Base-by-base conservation (phyloP, 2,888 invertebrate species). In the Bruchidius siliquastri region DNA sequence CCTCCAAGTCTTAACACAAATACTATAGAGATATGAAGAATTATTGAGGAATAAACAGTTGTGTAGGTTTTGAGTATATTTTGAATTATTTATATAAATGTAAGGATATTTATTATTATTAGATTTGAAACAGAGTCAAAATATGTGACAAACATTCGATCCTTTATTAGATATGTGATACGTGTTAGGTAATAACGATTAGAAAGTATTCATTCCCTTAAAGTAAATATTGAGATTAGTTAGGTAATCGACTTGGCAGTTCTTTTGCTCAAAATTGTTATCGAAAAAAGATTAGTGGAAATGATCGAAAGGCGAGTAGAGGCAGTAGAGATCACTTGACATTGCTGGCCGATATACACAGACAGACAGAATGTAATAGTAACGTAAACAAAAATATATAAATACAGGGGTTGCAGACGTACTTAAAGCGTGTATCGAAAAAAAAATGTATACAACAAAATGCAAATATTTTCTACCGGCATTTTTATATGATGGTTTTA, bases 381-480 rank as follows among this genome's bases (percentile, higher is more conserved):
- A 49, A 18, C 49, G 26, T 49, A 49, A 3, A 49, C 18, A 49
- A 18, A 8, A 18, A 49, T 13, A 49, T 18, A 49, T 49, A n/a
- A n/a, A 18, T 49, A 49, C 49, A 49, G 49, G 30, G 71, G n/a
- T 70, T 66, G n/a, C 67, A 20, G 67, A 69, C 74, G 78, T 79
- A 77, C 78, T 79, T 77, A 77, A 76, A 73, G 74, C 74, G 73
- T 76, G 69, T 70, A 68, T n/a, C n/a, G n/a, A n/a, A n/a, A 71
- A 66, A 69, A 72, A 73, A 68, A 71, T 49, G 49, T 49, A 49
- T 49, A 49, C 49, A 49, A 72, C 32, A 22, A 32, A 71, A 20
- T 71, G 20, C 66, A n/a, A 22, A 32, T 68, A 68, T 22, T 68
- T 22, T 68, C 22, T 68, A 22, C 22, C 21, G 49, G 4, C n/a